Conservation (phyloP, 2,888 invertebrate species). For the Ecdyonurus torrentis region DNA sequence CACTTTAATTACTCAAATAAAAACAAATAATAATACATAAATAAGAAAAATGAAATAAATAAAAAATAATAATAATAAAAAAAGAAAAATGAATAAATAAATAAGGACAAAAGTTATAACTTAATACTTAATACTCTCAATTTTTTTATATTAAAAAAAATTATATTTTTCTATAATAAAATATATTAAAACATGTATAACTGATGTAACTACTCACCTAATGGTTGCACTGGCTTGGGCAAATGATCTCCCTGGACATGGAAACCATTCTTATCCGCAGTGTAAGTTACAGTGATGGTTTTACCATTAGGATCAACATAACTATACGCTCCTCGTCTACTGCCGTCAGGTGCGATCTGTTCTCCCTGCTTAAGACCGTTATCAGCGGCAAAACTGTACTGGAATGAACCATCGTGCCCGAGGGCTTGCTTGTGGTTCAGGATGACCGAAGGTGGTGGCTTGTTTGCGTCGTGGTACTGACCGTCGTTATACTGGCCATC, state of each 20-base stretch:
- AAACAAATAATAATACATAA: no score
- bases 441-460: constrained; percentile 31
- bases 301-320: constrained; percentile 48
- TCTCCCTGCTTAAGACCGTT: constrained; percentile 51
- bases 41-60: no score
- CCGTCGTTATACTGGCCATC: neutral
- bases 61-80: no score
- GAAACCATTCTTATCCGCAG: constrained; percentile 21
- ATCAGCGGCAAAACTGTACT: constrained; percentile 49
- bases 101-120: no score
- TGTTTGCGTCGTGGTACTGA: neutral
- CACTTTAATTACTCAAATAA: no score
- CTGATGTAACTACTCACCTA: no score
- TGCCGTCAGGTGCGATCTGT: constrained; percentile 47
- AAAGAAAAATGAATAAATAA: no score
- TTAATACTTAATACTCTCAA: no score
- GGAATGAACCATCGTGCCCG: constrained; percentile 47
- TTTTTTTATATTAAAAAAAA: no score
- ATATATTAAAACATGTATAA: no score
- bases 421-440: constrained; percentile 44
- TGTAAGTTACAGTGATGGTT: constrained; percentile 43
- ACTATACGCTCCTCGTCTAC: constrained; percentile 43
- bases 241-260: constrained; percentile 13
- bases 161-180: no score
- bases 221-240: constrained; percentile 18